Base-by-base conservation (phyloP, 2,888 invertebrate species). In the Platycnemis pennipes region DNA sequence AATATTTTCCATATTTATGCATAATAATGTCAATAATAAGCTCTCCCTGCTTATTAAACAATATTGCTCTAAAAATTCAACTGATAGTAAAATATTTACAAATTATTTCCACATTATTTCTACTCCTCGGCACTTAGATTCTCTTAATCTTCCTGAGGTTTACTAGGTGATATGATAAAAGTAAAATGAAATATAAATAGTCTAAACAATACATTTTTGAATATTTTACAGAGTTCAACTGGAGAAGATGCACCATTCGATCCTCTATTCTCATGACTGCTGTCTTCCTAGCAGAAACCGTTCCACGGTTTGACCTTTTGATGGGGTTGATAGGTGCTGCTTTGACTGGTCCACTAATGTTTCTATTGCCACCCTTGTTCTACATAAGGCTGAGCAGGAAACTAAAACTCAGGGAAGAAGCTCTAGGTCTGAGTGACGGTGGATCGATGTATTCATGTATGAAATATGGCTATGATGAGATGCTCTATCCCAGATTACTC, bases 311-410 rank as follows among this genome's bases (percentile, higher is more conserved):
- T 96, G 99, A 99, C 95, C 97, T 98, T 42, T 98, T 99, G 22
- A 98, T 99, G 98, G 98, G 98, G 2, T 96, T 99, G 0, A 97
- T 99, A 19, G 99, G 99, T 0, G 99, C 98, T 7, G 98, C 98
- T 0, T 97, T 99, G 7, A 98, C 98, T 0, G 98, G 98, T 0
- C 98, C 99, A 0, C 96, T 99, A 22, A 98, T 99, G 95, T 99
- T 99, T 95, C 97, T 99, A 94, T 97, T 98, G 94, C 99, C 99
- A 0, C 98, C 99, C 0, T 95, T 99, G 86, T 97, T 99, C 95
- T 99, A 99, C 96, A 96, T 98, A 0, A 98, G 97, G 96, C 97
- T 98, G 31, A 94, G 69, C 56, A 31, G 89, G 37, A 94, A 56
- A 13, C 44, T 88, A n/a, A 56, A 56, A 8, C n/a, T 2, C 2